These are phyloP conservation scores for Epinephelus cyanopodus DNA, from an alignment of 2,113 vertebrate genomes.

Conservation along the genomic window DNA sequence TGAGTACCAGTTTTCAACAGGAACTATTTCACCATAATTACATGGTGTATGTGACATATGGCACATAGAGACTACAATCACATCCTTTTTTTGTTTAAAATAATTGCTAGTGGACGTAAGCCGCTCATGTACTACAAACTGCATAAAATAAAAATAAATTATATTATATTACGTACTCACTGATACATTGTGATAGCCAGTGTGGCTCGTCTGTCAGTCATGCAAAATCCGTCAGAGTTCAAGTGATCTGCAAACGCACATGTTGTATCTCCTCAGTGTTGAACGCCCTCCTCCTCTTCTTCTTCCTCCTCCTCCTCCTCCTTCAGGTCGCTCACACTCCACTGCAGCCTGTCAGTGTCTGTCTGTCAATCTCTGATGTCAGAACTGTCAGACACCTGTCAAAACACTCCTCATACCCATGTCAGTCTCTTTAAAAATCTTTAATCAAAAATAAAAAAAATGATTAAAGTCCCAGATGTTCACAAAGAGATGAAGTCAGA, in stretches of 20 bases:
- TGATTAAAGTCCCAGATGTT: neutral
- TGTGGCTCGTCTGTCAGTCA: constrained; percentile 29
- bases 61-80: neutral
- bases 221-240: constrained; percentile 49
- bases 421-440: neutral
- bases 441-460: neutral
- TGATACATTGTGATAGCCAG: constrained; percentile 45
- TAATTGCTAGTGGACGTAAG: neutral
- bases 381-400: constrained; percentile 42
- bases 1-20: neutral
- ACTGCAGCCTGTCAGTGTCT: constrained; percentile 46
- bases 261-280: constrained; percentile 57
- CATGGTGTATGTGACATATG: neutral
- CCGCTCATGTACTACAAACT: neutral
- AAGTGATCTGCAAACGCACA: constrained; percentile 57
- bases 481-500: constrained; percentile 2
- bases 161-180: constrained; percentile 61
- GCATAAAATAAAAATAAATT: neutral
- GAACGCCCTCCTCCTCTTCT: constrained; percentile 32
- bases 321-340: constrained; percentile 45
- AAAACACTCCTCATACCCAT: neutral
- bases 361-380: constrained; percentile 51
- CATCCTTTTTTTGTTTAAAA: neutral
- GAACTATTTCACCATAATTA: neutral
- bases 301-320: constrained; percentile 49